Evolutionary conservation across 2,888 invertebrate species (phyloP).

Genomic region (Cyclophora punctaria): DNA sequence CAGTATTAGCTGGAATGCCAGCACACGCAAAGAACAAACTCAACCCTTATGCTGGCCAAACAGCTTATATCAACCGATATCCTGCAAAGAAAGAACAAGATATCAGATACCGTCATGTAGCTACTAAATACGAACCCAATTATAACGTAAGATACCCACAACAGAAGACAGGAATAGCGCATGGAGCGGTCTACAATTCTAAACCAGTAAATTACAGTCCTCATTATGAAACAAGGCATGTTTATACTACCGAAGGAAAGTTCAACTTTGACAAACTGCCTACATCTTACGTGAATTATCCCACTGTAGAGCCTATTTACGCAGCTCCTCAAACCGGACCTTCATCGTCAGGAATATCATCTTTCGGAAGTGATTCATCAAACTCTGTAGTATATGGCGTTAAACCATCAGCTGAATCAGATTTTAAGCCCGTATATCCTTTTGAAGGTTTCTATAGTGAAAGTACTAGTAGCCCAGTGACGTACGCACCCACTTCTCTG

Average conservation of each 20-base stretch:
- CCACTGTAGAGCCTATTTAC: slow-evolving; percentile 62
- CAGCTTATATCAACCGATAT: slow-evolving; percentile 52
- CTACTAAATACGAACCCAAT: slow-evolving; percentile 54
- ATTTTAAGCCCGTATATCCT: slow-evolving; percentile 67
- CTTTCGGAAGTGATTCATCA: slow-evolving; percentile 50
- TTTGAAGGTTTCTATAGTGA: slow-evolving; percentile 57
- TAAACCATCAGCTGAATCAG: slow-evolving; percentile 57
- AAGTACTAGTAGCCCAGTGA: slow-evolving; percentile 53
- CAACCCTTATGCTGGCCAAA: slow-evolving; percentile 65
- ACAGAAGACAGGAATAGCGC: slow-evolving; percentile 67
- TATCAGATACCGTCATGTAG: slow-evolving; percentile 60
- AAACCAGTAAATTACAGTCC: slow-evolving; percentile 55
- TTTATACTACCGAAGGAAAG: slow-evolving; percentile 56
- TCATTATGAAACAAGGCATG: slow-evolving; percentile 61
- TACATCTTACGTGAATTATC: slow-evolving; percentile 46
- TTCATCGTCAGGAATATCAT: slow-evolving; percentile 35
- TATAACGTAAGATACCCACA: slow-evolving; percentile 62
- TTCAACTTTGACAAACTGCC: slow-evolving; percentile 48
- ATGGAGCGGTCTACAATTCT: slow-evolving; percentile 56
- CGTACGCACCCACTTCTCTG: slow-evolving; percentile 64
- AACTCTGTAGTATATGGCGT: slow-evolving; percentile 63
- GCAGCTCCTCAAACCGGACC: slow-evolving; percentile 58
- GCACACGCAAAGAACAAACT: slow-evolving; percentile 61
- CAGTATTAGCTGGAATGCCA: slow-evolving; percentile 83
- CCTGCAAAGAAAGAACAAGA: slow-evolving; percentile 63